Conservation (phyloP, 2,888 invertebrate genomes). For the Thymelicus sylvestris region DNA sequence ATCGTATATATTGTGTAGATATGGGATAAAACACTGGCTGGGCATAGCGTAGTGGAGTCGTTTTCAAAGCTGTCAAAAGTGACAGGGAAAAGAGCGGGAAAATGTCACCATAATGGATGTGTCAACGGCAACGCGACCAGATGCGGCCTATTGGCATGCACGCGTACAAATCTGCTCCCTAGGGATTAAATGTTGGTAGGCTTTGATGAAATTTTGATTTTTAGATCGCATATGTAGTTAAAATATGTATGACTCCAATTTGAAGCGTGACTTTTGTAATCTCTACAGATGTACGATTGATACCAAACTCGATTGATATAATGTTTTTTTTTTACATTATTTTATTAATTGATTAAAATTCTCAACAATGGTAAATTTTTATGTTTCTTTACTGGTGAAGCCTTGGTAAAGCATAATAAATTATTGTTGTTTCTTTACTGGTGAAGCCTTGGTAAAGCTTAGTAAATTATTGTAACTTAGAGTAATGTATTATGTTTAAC, state of each 20-base stretch:
- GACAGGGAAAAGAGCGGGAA: conserved; percentile 83
- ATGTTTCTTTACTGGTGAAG: too few relatives aligned
- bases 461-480: too few relatives aligned
- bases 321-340: too few relatives aligned
- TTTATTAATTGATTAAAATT: too few relatives aligned
- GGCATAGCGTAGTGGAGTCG: conserved; percentile 66
- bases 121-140: conserved; percentile 78
- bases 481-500: too few relatives aligned
- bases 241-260: conserved; percentile 14
- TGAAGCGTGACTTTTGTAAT: not conserved
- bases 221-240: conserved; percentile 21
- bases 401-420: too few relatives aligned
- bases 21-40: conserved; percentile 65
- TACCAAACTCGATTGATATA: not conserved
- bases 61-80: conserved; percentile 82
- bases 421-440: too few relatives aligned
- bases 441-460: too few relatives aligned
- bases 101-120: conserved; percentile 83
- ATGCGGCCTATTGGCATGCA: conserved; percentile 70
- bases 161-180: conserved; percentile 67
- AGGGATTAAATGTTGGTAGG: conserved; percentile 68
- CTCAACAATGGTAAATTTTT: too few relatives aligned
- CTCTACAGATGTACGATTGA: not conserved
- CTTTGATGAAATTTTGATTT: conserved; percentile 61
- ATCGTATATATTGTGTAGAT: conserved; percentile 39